Evolutionary conservation across 2,888 invertebrate species (phyloP).

Genomic region (Tetramorium bicarinatum): DNA sequence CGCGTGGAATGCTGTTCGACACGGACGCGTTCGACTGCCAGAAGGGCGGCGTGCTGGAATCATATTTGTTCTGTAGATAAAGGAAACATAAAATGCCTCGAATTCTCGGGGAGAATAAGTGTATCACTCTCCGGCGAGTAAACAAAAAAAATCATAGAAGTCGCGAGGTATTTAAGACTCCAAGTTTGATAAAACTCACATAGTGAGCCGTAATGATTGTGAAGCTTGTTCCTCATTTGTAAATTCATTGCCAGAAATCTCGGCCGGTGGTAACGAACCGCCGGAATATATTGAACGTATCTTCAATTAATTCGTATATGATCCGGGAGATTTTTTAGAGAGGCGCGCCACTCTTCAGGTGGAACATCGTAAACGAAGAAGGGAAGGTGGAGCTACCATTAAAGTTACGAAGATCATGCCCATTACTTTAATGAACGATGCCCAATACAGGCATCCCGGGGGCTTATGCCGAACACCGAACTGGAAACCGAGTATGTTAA

Average conservation of each 20-base stretch:
- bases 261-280: neutral
- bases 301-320: slow-evolving; percentile 50
- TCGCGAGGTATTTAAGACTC: neutral
- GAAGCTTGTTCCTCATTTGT: neutral
- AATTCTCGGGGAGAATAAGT: neutral
- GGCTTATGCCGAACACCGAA: slow-evolving; percentile 48
- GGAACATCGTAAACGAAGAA: slow-evolving; percentile 53
- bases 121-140: neutral
- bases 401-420: slow-evolving; percentile 52
- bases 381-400: slow-evolving; percentile 53
- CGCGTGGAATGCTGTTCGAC: slow-evolving; percentile 33
- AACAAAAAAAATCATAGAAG: slow-evolving; percentile 13
- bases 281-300: slow-evolving; percentile 19
- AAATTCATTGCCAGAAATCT: neutral
- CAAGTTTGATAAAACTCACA: neutral
- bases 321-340: slow-evolving; percentile 23
- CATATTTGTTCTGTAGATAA: slow-evolving; percentile 4
- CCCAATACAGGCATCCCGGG: slow-evolving; percentile 8
- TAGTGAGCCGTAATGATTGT: neutral
- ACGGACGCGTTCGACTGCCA: neutral
- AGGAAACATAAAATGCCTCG: neutral
- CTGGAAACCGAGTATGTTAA: slow-evolving; percentile 60
- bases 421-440: slow-evolving; percentile 64
- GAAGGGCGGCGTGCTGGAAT: neutral
- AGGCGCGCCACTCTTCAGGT: slow-evolving; percentile 25